phyloP scores from a whole-genome alignment of 2,797 vertebrate genomes.

The Uromys caudimaculatus region DNA sequence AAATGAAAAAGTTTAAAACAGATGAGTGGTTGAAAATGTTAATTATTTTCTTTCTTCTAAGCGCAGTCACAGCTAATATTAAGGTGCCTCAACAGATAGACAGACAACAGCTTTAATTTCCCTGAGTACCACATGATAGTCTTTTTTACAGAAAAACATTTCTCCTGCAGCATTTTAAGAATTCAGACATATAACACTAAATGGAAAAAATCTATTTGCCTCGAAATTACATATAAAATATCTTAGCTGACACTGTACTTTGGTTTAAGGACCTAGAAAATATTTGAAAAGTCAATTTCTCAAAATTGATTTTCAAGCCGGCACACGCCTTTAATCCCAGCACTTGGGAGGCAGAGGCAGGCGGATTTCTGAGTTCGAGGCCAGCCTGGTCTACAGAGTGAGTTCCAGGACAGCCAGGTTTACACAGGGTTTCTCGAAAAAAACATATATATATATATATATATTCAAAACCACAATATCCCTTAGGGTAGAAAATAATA shows the following conservation, averaged over 20 bases:
- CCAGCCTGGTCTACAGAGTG: too few species aligned
- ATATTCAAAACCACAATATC: constrained; percentile 11
- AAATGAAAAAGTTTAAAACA: not conserved
- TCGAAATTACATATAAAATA: constrained; percentile 50
- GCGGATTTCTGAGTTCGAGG: too few species aligned
- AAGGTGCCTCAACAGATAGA: not conserved
- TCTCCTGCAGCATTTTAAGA: constrained; percentile 26
- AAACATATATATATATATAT: too few species aligned
- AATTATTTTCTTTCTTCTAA: constrained; percentile 59
- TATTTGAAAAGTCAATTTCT: constrained; percentile 16
- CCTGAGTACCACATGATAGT: not conserved
- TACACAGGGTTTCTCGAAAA: too few species aligned
- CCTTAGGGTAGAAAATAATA: constrained; percentile 39
- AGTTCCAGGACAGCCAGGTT: too few species aligned
- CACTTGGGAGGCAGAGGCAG: too few species aligned
- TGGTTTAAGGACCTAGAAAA: constrained; percentile 7
- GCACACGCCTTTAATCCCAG: too few species aligned
- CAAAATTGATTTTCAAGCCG: too few species aligned
- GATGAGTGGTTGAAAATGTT: not conserved
- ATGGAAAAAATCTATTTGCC: not conserved
- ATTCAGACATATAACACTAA: not conserved
- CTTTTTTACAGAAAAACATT: constrained; percentile 8
- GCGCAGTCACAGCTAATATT: not conserved
- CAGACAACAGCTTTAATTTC: constrained; percentile 11
- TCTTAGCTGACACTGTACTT: not conserved